Conservation (phyloP, 2,113 vertebrate genomes). For the Uropsilus gracilis region DNA sequence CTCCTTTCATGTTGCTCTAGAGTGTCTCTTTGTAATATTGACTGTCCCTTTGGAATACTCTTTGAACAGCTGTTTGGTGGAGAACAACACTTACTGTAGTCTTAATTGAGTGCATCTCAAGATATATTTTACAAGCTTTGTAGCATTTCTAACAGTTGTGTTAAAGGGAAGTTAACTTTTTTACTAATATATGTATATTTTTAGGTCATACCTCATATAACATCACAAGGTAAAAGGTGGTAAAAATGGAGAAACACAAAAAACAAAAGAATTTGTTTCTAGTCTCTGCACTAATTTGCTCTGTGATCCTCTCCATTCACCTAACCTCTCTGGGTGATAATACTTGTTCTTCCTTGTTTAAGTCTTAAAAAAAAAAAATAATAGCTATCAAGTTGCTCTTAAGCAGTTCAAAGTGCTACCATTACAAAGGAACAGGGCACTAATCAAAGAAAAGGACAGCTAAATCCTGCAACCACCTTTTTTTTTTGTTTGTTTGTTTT, state of each 20-base stretch:
- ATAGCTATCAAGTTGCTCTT: constrained; percentile 39
- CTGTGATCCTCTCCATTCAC: constrained; percentile 13
- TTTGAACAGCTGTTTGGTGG: constrained; percentile 24
- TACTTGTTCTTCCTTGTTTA: neutral
- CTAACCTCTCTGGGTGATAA: constrained; percentile 10
- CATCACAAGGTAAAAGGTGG: neutral
- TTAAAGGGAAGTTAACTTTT: neutral
- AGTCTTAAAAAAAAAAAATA: constrained; percentile 8
- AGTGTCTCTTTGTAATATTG: neutral
- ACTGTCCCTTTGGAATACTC: neutral
- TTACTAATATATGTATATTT: neutral
- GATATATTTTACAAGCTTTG: neutral
- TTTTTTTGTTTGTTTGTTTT: neutral
- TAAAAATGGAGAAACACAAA: neutral
- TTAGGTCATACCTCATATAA: neutral
- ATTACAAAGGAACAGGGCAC: neutral
- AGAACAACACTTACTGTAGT: neutral
- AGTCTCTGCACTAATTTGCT: neutral
- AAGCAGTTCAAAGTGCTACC: constrained; percentile 29
- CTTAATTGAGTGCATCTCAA: constrained; percentile 44
- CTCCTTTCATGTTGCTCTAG: neutral
- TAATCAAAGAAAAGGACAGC: neutral
- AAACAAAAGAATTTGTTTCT: neutral
- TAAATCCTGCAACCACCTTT: constrained; percentile 34
- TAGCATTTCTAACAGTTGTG: neutral